Evolutionary conservation across 2,888 invertebrate species (phyloP), one percentile per base, ranked within the genome.

Genomic region (Hydraecia micacea): DNA sequence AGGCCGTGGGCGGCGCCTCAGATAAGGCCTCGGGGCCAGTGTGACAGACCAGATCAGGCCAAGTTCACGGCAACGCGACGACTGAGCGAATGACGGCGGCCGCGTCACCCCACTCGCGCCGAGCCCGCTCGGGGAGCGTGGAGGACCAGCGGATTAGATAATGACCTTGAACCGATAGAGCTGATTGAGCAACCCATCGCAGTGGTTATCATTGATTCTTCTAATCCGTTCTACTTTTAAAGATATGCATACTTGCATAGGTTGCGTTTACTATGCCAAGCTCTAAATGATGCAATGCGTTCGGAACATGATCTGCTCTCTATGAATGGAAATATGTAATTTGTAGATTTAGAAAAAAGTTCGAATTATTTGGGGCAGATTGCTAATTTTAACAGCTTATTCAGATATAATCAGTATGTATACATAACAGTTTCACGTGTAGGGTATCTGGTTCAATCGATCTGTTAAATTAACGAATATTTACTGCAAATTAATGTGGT

Each of bases 1-100:
- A 97, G 95, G 95, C 95, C 95, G 96, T 93, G 94, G 94, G 95
- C 96, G 95, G 95, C 95, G 96, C 94, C 95, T 94, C 95, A 92
- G 95, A 95, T 95, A 95, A 95, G 93, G 93, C 92, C 93, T 94
- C 94, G 94, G 94, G 96, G 96, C 96, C 96, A 96, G 94, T 95
- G 95, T 95, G 94, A 91, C 89, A 87, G 91, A 87, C 91, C 91
- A 93, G 94, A 94, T 90, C 93, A 93, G 95, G 96, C 95, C 96
- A 96, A 96, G 96, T 96, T 97, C 96, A 96, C 95, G 96, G 96
- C 94, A 91, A 95, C 95, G 94, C 95, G 94, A 88, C 94, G 92
- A 93, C 94, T 91, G 93, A 92, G 92, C 94, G 94, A 94, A 91
- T 93, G 95, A 92, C 93, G 90, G 89, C 89, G 89, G 82, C 83